Base-by-base conservation (phyloP, 2,888 invertebrate genomes). In the Drosophila cracens region DNA sequence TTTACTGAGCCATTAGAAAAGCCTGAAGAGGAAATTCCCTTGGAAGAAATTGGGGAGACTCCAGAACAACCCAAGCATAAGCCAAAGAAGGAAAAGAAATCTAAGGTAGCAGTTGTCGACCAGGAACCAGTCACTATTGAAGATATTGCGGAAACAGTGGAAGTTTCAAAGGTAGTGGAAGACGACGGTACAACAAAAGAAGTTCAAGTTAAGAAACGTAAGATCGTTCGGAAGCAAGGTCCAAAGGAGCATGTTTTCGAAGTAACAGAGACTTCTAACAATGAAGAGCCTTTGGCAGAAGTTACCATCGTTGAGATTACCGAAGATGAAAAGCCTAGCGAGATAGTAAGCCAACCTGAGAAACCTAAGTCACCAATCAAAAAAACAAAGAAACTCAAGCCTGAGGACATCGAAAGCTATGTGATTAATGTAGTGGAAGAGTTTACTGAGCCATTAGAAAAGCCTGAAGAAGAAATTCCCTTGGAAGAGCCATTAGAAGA, bases 161-260 rank as follows among this genome's bases (percentile, higher is more conserved):
- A 86, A 69, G 77, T 84, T 4, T 72, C 84, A 38, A 66, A 83
- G 31, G 84, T 89, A 25, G 90, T 91, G 40, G 71, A 79, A 5
- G 84, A 88, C 6, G 91, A 92, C 64, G 93, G 93, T 2, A 92
- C 91, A 54, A 82, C 91, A 0, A 92, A 92, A 34, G 91, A 92
- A 74, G 90, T 91, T 25, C 91, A 91, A 18, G 92, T 92, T 0
- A 93, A 93, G n/a, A 94, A 92, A 54, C 93, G 93, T 0, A 89
- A 92, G 3, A 92, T 93, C 2, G 94, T 93, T 58, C 93, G 93
- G 63, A 92, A 90, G 67, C 92, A 91, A 53, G 94, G 93, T 10
- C 88, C 88, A 0, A 92, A 93, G 46, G 85, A 93, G 73, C 93
- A 94, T 76, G 81, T 93, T 0, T 94, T 94, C 43, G 43, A 43